Base-by-base conservation (phyloP, 37 sponge, comb jelly and placozoan species). In the Theonella swinhoei region DNA sequence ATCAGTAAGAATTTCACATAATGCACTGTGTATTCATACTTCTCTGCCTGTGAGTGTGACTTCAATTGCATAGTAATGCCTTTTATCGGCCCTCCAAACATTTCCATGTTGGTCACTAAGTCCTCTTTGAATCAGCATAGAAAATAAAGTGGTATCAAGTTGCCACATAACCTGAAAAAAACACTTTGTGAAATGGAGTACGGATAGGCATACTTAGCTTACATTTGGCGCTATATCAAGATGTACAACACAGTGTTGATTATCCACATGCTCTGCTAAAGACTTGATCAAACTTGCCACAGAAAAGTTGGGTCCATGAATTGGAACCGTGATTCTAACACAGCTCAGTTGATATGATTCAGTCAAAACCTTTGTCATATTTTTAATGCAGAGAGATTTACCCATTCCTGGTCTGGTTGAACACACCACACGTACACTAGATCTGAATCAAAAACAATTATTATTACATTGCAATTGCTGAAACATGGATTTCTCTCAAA, bases 361-460 rank as follows among this genome's bases (percentile, higher is more conserved):
- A n/a, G n/a, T n/a, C 31, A 83, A 41, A 25, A 24, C 14, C 35
- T 92, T 83, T 0, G 74, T 83, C 39, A 86, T 64, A n/a, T 83
- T 62, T 22, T 75, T 30, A 36, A 93, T 77, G 62, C 66, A 89
- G 5, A 88, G 83, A 25, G 93, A 88, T 78, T 93, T 93, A 38
- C 93, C 93, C 90, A 93, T 88, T 20, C 90, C 93, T 64, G 90
- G 64, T 9, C 91, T 76, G 24, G 30, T 28, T 33, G 93, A 93
- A 7, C 42, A 62, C 62, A 85, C 85, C 36, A 85, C 60, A 26
- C 85, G 39, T 4, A 85, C 85, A 77, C 85, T 62, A 40, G 85
- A 85, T 3, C 85, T 85, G 34, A n/a, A n/a, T n/a, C n/a, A n/a
- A n/a, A n/a, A n/a, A n/a, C n/a, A n/a, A n/a, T n/a, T n/a, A n/a